These are phyloP conservation scores for Benitochromis conjunctus DNA, from an alignment of 2,113 vertebrate genomes.

Conservation along the genomic window DNA sequence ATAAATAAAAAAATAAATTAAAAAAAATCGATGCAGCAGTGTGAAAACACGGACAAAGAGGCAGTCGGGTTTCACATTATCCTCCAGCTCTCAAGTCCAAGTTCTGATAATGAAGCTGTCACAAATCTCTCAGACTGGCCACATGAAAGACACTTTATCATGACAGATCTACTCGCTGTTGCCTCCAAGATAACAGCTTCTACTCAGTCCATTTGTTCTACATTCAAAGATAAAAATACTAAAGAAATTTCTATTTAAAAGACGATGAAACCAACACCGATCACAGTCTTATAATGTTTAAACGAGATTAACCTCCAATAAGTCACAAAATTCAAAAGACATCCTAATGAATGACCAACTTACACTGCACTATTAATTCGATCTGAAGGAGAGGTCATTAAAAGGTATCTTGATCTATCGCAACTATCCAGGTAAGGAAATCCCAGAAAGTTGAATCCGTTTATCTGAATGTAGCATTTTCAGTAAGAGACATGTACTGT, in stretches of 20 bases:
- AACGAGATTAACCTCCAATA: background rate
- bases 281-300: background rate
- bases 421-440: background rate
- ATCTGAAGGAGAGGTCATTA: background rate
- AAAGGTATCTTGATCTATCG: background rate
- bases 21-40: conserved; percentile 27
- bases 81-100: conserved; percentile 2
- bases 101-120: conserved; percentile 41
- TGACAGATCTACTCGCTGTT: background rate
- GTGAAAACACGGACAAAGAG: conserved; percentile 17
- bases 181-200: background rate
- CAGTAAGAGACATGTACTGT: background rate
- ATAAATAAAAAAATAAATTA: no score
- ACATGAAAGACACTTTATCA: background rate
- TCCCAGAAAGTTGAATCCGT: background rate
- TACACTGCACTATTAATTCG: background rate
- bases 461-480: background rate
- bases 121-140: conserved; percentile 1
- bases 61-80: conserved; percentile 4
- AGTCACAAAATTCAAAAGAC: background rate
- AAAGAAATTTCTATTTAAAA: background rate
- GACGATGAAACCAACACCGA: background rate
- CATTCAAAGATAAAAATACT: background rate
- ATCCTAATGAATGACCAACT: background rate
- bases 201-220: background rate